phyloP scores from a whole-genome alignment of 2,888 invertebrate species.

The Philaethria dido region DNA sequence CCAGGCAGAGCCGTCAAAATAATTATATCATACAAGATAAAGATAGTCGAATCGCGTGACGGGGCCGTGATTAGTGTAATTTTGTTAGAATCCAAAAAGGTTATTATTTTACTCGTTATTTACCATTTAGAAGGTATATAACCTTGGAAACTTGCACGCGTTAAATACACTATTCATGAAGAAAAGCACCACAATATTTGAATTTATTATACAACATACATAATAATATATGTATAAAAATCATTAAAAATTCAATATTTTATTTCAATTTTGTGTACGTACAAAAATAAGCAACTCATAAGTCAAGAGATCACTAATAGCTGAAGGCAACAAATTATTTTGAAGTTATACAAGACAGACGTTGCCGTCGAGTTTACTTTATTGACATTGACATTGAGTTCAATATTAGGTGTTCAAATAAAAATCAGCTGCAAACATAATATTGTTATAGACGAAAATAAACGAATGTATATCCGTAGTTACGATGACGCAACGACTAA shows the following conservation, averaged over 20 bases:
- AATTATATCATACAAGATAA: constrained; percentile 68
- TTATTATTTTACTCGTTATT: constrained; percentile 53
- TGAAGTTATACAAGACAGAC: neutral
- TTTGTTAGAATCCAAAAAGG: constrained; percentile 61
- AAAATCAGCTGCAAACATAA: constrained; percentile 44
- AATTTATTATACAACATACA: neutral
- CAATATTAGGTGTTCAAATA: constrained; percentile 41
- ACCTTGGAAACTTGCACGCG: constrained; percentile 25
- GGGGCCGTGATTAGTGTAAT: constrained; percentile 69
- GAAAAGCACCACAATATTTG: neutral
- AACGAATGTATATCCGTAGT: constrained; percentile 60
- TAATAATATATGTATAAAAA: neutral
- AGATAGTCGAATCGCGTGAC: constrained; percentile 82
- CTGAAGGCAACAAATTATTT: constrained; percentile 46
- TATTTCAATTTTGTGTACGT: constrained; percentile 11
- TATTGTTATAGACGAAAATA: constrained; percentile 47
- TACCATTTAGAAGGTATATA: constrained; percentile 40
- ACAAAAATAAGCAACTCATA: constrained; percentile 40
- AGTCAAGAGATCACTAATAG: constrained; percentile 48
- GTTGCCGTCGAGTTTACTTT: neutral
- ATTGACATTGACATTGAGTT: constrained; percentile 40
- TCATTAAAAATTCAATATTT: neutral
- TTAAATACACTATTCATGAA: neutral
- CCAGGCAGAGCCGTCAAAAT: constrained; percentile 60
- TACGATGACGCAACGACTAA: constrained; percentile 79